Conservation (phyloP, 2,888 invertebrate species). For the Exocentrus adspersus region DNA sequence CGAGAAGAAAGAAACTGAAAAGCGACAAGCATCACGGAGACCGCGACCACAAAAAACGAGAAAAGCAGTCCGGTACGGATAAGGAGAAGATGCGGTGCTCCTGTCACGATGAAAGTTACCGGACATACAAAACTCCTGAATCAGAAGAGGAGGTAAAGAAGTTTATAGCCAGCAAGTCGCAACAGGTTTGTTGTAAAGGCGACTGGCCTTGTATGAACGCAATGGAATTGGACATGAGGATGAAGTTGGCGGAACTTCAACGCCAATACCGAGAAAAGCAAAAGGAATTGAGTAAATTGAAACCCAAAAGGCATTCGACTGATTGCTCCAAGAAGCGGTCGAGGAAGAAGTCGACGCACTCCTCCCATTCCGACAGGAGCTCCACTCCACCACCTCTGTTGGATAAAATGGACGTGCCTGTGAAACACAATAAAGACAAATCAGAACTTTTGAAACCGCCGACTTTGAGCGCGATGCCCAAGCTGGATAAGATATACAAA, state of each 20-base stretch:
- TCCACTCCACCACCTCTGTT: conserved; percentile 57
- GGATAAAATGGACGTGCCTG: conserved; percentile 56
- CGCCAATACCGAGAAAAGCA: conserved; percentile 85
- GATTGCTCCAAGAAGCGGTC: conserved; percentile 63
- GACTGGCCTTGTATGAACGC: conserved; percentile 70
- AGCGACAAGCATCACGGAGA: conserved; percentile 49
- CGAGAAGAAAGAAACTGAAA: conserved; percentile 61
- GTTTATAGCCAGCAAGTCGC: conserved; percentile 58
- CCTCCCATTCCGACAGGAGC: conserved; percentile 54
- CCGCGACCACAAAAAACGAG: conserved; percentile 48
- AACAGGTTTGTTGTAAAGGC: conserved; percentile 53
- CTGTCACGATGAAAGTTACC: conserved; percentile 53
- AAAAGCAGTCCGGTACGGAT: conserved; percentile 36
- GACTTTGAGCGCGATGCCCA: conserved; percentile 56
- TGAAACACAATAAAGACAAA: conserved; percentile 47
- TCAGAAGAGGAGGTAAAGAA: conserved; percentile 62
- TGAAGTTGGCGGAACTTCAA: conserved; percentile 82
- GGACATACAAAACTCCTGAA: conserved; percentile 60
- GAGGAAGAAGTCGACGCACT: conserved; percentile 62
- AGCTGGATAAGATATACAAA: conserved; percentile 42
- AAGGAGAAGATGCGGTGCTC: conserved; percentile 47
- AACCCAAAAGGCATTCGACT: conserved; percentile 65
- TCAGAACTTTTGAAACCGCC: conserved; percentile 61
- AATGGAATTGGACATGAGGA: conserved; percentile 84
- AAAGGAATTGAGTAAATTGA: conserved; percentile 79